Conservation (phyloP, 2,797 vertebrate species). For the Philypnodon macrostomus region DNA sequence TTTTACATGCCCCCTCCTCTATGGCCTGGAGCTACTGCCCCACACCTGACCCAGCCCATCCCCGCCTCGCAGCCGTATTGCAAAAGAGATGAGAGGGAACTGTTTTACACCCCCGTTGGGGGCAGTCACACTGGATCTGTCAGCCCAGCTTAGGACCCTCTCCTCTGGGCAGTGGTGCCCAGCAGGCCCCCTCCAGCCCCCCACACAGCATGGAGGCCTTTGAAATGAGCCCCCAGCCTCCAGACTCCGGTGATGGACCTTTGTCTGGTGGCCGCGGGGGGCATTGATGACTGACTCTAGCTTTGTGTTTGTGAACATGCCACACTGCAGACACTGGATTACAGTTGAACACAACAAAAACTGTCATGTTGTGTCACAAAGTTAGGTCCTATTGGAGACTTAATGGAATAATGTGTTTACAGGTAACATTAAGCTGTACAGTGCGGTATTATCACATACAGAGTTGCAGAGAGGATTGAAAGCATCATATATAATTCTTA, state of each 20-base stretch:
- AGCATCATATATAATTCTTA: too few relatives aligned
- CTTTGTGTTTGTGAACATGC: constrained; percentile 70
- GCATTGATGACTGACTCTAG: constrained; percentile 70
- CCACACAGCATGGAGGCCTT: constrained; percentile 51
- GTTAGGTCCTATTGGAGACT: constrained; percentile 25
- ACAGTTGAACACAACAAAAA: constrained; percentile 55
- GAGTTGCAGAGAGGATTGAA: too few relatives aligned
- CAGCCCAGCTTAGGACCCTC: constrained; percentile 67
- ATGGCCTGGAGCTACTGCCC: constrained; percentile 56
- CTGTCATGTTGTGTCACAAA: constrained; percentile 53
- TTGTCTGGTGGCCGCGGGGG: constrained; percentile 56
- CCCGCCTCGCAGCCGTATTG: constrained; percentile 48
- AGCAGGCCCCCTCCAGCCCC: constrained; percentile 59
- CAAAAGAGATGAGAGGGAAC: constrained; percentile 48
- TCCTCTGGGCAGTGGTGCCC: constrained; percentile 65
- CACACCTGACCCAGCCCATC: constrained; percentile 71
- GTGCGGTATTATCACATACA: too few relatives aligned
- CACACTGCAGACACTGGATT: constrained; percentile 49
- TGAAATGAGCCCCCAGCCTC: constrained; percentile 68
- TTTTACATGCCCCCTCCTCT: constrained; percentile 52
- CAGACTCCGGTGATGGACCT: constrained; percentile 55
- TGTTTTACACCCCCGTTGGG: constrained; percentile 62
- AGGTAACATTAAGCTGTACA: too few relatives aligned
- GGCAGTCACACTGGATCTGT: constrained; percentile 72
- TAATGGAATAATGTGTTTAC: neutral